Percentiles rank a stretch among this genome's conserved stretches.
Conservation (phyloP, 2,888 invertebrate species). For the Cryptus viduatorius region DNA sequence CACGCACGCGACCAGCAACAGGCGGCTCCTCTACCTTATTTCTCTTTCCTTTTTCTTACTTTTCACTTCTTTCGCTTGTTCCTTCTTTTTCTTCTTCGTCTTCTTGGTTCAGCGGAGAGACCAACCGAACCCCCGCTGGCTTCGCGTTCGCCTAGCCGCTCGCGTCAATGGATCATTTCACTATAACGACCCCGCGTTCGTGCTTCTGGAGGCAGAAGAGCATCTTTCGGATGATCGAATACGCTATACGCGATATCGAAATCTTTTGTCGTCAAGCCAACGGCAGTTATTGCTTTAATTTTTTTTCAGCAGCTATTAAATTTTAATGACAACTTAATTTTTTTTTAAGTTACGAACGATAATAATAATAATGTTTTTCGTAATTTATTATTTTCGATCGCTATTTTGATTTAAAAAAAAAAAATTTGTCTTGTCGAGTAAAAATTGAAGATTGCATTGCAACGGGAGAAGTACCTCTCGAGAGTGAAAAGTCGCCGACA, state of each 20-base stretch:
- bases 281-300: neutral
- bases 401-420: neutral
- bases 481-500: slow-evolving; percentile 66
- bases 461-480: slow-evolving; percentile 31
- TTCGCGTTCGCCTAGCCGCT: slow-evolving; percentile 69
- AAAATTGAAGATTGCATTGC: slow-evolving; percentile 12
- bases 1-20: slow-evolving; percentile 80
- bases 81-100: slow-evolving; percentile 19
- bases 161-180: slow-evolving; percentile 71
- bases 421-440: neutral
- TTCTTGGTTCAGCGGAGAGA: slow-evolving; percentile 35
- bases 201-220: slow-evolving; percentile 58
- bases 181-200: slow-evolving; percentile 33
- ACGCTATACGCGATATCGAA: neutral
- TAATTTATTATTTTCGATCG: neutral
- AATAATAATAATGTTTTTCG: neutral
- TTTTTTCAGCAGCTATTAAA: neutral
- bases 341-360: too few relatives aligned
- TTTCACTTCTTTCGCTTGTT: slow-evolving; percentile 31
- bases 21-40: slow-evolving; percentile 77
- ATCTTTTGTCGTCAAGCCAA: slow-evolving; percentile 26
- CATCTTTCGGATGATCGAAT: slow-evolving; percentile 44
- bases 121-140: slow-evolving; percentile 65
- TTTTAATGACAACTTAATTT: neutral
- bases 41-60: slow-evolving; percentile 36